These are phyloP conservation scores for Antigone vipio DNA, from an alignment of 2,113 vertebrate genomes.

Conservation along the genomic window DNA sequence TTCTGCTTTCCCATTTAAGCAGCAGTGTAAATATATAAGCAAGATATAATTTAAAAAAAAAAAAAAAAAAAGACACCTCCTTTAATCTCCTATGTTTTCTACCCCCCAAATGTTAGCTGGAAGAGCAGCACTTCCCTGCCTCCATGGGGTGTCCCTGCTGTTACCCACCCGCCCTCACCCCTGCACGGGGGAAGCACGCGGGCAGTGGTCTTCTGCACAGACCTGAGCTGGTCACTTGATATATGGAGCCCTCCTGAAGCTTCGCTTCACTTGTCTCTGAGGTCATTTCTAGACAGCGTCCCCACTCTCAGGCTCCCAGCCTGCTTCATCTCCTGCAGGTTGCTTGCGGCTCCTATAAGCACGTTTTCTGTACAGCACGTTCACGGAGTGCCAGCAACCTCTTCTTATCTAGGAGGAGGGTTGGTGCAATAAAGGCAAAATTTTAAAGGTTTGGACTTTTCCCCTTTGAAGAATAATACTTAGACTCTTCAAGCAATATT, in stretches of 20 bases:
- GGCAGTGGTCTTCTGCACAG: background rate
- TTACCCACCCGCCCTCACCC: no score
- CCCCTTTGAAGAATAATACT: background rate
- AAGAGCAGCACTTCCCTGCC: background rate
- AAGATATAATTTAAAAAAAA: background rate
- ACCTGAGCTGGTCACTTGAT: background rate
- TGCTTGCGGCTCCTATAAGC: background rate
- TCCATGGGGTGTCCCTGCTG: background rate
- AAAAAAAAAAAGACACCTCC: background rate
- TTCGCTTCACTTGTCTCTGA: background rate
- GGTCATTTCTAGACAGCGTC: background rate
- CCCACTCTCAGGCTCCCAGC: background rate
- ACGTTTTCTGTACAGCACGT: background rate
- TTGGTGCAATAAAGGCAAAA: background rate
- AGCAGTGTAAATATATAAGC: background rate
- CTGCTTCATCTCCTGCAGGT: background rate
- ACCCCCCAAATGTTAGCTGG: background rate
- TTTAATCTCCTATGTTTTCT: background rate
- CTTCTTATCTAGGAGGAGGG: background rate
- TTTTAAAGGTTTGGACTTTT: background rate
- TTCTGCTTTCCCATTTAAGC: background rate
- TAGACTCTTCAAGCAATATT: background rate
- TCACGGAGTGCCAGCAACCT: background rate
- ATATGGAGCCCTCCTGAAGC: background rate
- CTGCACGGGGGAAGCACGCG: background rate